Evolutionary conservation across 1,140 invertebrate species (phyloP).

Genomic region (Pseudomyrmex concolor): DNA sequence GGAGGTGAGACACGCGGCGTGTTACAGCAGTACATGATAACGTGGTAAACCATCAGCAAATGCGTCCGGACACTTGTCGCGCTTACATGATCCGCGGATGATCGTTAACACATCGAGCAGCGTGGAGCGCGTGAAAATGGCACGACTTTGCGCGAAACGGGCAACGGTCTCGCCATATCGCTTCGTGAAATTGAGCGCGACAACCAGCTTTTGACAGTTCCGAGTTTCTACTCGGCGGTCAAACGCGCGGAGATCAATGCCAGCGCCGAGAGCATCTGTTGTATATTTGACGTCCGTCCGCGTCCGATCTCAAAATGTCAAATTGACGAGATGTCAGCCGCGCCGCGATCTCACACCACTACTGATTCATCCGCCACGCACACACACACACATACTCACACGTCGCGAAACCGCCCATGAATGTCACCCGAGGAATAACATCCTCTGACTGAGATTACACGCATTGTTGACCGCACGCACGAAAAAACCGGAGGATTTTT

Average conservation of each 20-base stretch:
- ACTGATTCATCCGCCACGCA: no score
- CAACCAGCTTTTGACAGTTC: neutral
- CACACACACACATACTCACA: neutral
- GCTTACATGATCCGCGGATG: slow-evolving; percentile 36
- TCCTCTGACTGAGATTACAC: neutral
- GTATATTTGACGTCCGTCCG: slow-evolving; percentile 79
- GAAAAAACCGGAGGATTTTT: slow-evolving; percentile 55
- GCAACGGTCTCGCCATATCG: neutral
- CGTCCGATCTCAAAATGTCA: slow-evolving; percentile 72
- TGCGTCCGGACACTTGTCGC: slow-evolving; percentile 25
- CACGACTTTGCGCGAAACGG: slow-evolving; percentile 60
- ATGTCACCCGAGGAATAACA: slow-evolving; percentile 41
- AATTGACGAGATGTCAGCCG: slow-evolving; percentile 69
- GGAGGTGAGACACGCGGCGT: neutral
- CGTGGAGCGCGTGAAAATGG: slow-evolving; percentile 66
- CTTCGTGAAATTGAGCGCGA: slow-evolving; percentile 53
- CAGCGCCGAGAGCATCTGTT: slow-evolving; percentile 53
- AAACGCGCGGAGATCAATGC: slow-evolving; percentile 40
- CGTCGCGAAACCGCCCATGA: slow-evolving; percentile 70
- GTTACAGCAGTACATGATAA: neutral
- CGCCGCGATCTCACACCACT: neutral
- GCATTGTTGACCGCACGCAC: slow-evolving; percentile 7
- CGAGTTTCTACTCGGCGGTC: slow-evolving; percentile 9
- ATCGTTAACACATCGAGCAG: slow-evolving; percentile 60
- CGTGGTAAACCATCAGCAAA: slow-evolving; percentile 7